phyloP scores from a whole-genome alignment of 2,888 invertebrate genomes.

The Candidula unifasciata region DNA sequence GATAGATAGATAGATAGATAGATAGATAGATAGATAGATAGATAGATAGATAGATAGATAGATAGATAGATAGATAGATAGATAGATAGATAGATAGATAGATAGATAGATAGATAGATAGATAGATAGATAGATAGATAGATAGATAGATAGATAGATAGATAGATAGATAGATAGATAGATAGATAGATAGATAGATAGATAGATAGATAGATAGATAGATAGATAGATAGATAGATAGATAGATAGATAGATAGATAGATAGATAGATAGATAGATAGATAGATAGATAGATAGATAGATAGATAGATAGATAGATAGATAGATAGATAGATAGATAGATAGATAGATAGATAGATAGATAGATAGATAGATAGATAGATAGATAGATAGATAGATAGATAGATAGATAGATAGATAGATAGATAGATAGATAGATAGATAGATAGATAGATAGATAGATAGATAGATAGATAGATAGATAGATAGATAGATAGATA shows the following conservation, averaged over 20 bases:
- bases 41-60: too few relatives aligned
- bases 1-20: too few relatives aligned
- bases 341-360: neutral
- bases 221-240: neutral
- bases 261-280: neutral
- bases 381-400: neutral
- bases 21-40: too few relatives aligned
- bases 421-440: constrained; percentile 9
- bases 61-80: too few relatives aligned
- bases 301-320: neutral
- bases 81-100: too few relatives aligned
- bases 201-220: neutral
- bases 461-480: too few relatives aligned
- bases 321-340: neutral
- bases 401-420: constrained; percentile 1
- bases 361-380: neutral
- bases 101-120: too few relatives aligned
- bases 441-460: neutral
- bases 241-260: neutral
- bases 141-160: too few relatives aligned
- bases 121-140: too few relatives aligned
- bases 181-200: neutral
- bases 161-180: too few relatives aligned
- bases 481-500: too few relatives aligned
- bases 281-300: neutral